These are phyloP conservation scores for Sepioteuthis lessoniana DNA, from an alignment of 2,888 invertebrate genomes.

Conservation along the genomic window DNA sequence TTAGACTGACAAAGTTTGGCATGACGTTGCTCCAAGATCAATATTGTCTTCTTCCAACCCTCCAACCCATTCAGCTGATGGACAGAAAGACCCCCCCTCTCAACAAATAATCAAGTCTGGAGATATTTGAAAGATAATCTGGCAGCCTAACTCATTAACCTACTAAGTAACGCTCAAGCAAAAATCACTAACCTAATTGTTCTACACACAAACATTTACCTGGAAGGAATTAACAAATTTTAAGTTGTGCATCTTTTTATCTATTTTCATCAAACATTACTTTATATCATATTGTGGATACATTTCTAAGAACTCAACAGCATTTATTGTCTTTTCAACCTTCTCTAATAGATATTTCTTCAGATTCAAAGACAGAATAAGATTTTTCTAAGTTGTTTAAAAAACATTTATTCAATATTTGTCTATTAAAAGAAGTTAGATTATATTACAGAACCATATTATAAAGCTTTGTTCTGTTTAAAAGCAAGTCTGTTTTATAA, in stretches of 20 bases:
- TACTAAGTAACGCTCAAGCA: not conserved
- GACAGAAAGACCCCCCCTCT: not conserved
- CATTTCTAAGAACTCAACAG: not conserved
- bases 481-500: no score
- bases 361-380: not conserved
- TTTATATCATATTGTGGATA: no score
- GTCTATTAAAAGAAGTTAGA: no score
- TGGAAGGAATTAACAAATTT: not conserved
- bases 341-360: not conserved
- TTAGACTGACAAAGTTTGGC: not conserved
- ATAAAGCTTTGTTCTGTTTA: no score
- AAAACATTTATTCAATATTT: no score
- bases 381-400: no score
- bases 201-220: not conserved
- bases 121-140: constrained; percentile 6
- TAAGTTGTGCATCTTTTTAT: not conserved
- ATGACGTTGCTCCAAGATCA: constrained; percentile 21
- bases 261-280: not conserved
- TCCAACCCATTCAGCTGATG: not conserved
- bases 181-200: constrained; percentile 20
- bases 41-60: not conserved
- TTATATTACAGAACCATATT: no score
- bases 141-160: not conserved
- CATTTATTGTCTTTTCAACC: not conserved
- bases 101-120: not conserved